Evolutionary conservation across 2,797 vertebrate species (phyloP).

Genomic region (Poecilia wingei): DNA sequence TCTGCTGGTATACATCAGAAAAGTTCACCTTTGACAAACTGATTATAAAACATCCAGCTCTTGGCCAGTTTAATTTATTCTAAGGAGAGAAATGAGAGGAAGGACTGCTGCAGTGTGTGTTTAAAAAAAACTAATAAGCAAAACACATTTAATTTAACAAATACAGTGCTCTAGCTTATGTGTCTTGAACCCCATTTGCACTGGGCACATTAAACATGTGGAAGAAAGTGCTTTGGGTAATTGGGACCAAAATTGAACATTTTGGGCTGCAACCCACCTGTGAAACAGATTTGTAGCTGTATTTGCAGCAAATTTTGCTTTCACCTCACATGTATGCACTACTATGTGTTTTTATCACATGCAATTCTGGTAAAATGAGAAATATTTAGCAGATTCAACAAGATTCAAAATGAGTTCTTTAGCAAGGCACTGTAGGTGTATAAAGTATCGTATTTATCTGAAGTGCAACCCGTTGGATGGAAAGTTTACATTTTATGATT

Average conservation of each 20-base stretch:
- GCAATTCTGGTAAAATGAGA: not conserved
- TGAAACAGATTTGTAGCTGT: not conserved
- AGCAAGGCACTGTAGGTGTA: not conserved
- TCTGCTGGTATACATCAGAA: constrained; percentile 11
- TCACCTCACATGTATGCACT: not conserved
- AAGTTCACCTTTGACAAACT: not conserved
- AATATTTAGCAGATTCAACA: not conserved
- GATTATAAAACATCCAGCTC: not conserved
- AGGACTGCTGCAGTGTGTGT: not conserved
- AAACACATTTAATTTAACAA: not conserved
- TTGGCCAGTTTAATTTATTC: not conserved
- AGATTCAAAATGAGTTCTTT: not conserved
- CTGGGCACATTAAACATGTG: not conserved
- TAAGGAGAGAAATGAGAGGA: not conserved
- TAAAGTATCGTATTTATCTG: not conserved
- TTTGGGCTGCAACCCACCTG: not conserved
- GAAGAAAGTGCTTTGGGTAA: not conserved
- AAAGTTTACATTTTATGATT: not conserved
- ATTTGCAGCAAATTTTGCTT: not conserved
- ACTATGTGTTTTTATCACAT: not conserved
- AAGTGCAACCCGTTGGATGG: not conserved
- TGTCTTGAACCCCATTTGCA: not conserved
- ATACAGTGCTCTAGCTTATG: not conserved
- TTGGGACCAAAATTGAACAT: not conserved
- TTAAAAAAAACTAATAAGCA: not conserved